A percentile compares a stretch with the other conserved stretches of the same genome.
phyloP scores from a whole-genome alignment of 2,888 invertebrate species.

The Tethea ocularis region DNA sequence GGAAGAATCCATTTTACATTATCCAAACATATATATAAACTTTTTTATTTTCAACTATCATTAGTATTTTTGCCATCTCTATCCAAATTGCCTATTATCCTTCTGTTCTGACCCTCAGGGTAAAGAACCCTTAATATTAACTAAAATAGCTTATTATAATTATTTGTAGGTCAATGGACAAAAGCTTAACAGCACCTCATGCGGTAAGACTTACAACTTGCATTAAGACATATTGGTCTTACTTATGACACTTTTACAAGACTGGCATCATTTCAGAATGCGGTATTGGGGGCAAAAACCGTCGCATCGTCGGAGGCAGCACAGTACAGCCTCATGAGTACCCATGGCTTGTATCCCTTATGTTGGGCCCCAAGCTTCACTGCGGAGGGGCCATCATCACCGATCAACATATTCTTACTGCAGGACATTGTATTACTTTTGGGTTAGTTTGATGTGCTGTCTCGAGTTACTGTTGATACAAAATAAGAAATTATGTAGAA shows the following conservation, averaged over 20 bases:
- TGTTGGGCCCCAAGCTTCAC: slow-evolving; percentile 72
- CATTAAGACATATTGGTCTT: too few species aligned
- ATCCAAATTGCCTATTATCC: too few species aligned
- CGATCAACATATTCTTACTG: slow-evolving; percentile 80
- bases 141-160: slow-evolving; percentile 15
- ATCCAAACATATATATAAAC: too few species aligned
- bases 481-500: background rate
- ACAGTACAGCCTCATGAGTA: slow-evolving; percentile 77
- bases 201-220: slow-evolving; percentile 61
- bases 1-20: too few species aligned
- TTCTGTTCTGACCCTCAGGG: too few species aligned
- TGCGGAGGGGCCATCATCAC: slow-evolving; percentile 85
- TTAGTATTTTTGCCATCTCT: too few species aligned
- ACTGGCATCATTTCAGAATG: slow-evolving; percentile 53
- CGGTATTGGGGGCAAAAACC: slow-evolving; percentile 65
- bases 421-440: slow-evolving; percentile 84
- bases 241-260: background rate
- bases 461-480: background rate
- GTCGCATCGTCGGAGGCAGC: slow-evolving; percentile 82
- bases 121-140: background rate
- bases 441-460: slow-evolving; percentile 56
- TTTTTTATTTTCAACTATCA: too few species aligned
- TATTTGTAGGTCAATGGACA: slow-evolving; percentile 44
- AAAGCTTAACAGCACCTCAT: slow-evolving; percentile 47
- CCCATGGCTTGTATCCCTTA: slow-evolving; percentile 83